Base-by-base conservation (phyloP, 1,140 invertebrate species). In the Drosophila ogumai region DNA sequence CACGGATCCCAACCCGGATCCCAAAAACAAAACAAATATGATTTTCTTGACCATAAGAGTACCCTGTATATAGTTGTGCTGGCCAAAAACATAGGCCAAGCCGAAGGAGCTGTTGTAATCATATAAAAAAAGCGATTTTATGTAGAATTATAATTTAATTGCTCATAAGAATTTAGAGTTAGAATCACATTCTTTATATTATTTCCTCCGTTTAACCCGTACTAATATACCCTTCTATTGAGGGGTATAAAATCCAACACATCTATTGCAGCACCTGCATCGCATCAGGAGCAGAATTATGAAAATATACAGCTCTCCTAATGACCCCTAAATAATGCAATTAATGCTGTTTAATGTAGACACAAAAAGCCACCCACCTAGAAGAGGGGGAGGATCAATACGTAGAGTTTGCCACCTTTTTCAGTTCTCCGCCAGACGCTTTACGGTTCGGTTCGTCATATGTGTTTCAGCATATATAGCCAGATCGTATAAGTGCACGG, bases 301-400 rank as follows among this genome's bases (percentile, higher is more conserved):
- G 65, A 72, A 72, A 57, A 47, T 56, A 71, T 34, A 58, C 56
- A 54, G 28, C 17, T 54, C 6, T 19, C 40, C 47, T 71, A 69
- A 77, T 58, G 58, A 58, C 65, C 75, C 65, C 74, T 44, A 54
- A 75, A 61, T 68, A 60, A 44, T 46, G 43, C 38, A 67, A 78
- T 61, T 61, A 61, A 61, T 69, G 22, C 13, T 25, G 19, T 56
- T 28, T 25, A 55, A n/a, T 61, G 28, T 31, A 58, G 25, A 60
- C 41, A 60, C 41, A 43, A 49, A 38, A 60, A 43, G 15, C 71
- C 73, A 58, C 71, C 25, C 58, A 66, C 36, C 28, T 19, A 12
- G 44, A 3, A 36, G n/a, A 22, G 3, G 19, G 1, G 17, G n/a
- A 19, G 6, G 6, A 22, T 71, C 15, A 54, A 38, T 41, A 52